Evolutionary conservation across 2,797 vertebrate genomes (phyloP).

Genomic region (Acipenser ruthenus): DNA sequence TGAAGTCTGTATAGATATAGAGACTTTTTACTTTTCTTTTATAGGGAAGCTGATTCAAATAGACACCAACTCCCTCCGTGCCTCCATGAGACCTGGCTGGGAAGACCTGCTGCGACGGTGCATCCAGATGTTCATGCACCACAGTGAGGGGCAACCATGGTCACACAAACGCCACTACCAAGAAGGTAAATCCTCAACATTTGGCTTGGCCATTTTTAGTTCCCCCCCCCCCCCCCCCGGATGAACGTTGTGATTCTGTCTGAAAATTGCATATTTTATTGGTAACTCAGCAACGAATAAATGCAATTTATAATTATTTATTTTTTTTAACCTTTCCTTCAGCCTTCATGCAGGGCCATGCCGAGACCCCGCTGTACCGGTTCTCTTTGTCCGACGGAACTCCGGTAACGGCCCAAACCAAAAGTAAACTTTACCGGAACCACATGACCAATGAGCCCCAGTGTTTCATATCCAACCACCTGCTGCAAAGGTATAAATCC

Average conservation of each 20-base stretch:
- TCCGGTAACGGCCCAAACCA: slow-evolving; percentile 86
- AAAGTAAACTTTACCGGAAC: slow-evolving; percentile 85
- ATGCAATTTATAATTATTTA: background rate
- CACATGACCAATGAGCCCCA: slow-evolving; percentile 79
- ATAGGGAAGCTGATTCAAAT: slow-evolving; percentile 94
- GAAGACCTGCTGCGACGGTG: slow-evolving; percentile 91
- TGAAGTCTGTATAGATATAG: background rate
- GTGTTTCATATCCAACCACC: slow-evolving; percentile 87
- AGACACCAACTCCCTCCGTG: slow-evolving; percentile 80
- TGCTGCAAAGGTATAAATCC: slow-evolving; percentile 78
- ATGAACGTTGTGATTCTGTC: background rate
- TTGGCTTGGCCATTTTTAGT: background rate
- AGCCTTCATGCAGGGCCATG: slow-evolving; percentile 85
- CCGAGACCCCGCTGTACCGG: slow-evolving; percentile 86
- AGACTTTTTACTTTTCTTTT: slow-evolving; percentile 24
- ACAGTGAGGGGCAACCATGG: slow-evolving; percentile 88
- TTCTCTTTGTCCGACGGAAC: slow-evolving; percentile 94
- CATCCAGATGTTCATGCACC: slow-evolving; percentile 90
- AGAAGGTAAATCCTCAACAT: slow-evolving; percentile 61
- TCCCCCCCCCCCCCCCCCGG: too few species aligned
- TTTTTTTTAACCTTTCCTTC: slow-evolving; percentile 10
- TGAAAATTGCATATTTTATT: background rate
- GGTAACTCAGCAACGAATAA: background rate
- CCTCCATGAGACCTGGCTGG: slow-evolving; percentile 92
- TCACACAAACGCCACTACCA: slow-evolving; percentile 92